phyloP scores from a whole-genome alignment of 2,797 vertebrate species.

The Sebastes itinus region DNA sequence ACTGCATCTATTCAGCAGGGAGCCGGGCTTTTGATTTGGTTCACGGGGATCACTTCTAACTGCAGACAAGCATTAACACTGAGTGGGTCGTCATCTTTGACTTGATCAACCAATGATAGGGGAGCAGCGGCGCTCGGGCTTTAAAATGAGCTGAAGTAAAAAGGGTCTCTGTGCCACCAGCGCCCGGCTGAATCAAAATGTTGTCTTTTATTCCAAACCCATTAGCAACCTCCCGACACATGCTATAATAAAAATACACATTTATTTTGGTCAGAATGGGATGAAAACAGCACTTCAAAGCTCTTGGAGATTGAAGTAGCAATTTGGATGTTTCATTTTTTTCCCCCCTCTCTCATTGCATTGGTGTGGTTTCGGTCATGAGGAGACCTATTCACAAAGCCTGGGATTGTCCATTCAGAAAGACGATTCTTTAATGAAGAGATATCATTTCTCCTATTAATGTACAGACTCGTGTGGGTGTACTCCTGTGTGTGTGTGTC shows the following conservation, averaged over 20 bases:
- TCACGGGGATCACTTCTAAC: slow-evolving; percentile 72
- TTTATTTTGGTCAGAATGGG: slow-evolving; percentile 81
- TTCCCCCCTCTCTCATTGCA: slow-evolving; percentile 59
- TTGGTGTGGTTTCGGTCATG: slow-evolving; percentile 57
- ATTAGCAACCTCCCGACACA: slow-evolving; percentile 85
- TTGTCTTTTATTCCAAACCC: slow-evolving; percentile 85
- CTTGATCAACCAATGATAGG: slow-evolving; percentile 77
- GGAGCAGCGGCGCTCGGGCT: slow-evolving; percentile 65
- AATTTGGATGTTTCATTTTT: slow-evolving; percentile 71
- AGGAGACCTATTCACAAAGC: slow-evolving; percentile 72
- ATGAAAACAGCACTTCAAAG: slow-evolving; percentile 85
- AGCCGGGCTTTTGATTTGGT: slow-evolving; percentile 70
- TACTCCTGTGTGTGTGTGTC: neutral
- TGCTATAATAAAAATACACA: slow-evolving; percentile 80
- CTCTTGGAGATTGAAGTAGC: slow-evolving; percentile 81
- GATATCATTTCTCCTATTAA: slow-evolving; percentile 70
- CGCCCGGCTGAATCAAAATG: slow-evolving; percentile 74
- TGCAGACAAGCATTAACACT: slow-evolving; percentile 73
- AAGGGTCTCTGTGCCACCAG: slow-evolving; percentile 73
- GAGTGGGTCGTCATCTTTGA: slow-evolving; percentile 80
- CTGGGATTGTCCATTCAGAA: slow-evolving; percentile 72
- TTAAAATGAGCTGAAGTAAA: slow-evolving; percentile 78
- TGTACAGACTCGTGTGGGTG: slow-evolving; percentile 31
- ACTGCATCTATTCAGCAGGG: slow-evolving; percentile 53
- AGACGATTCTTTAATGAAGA: slow-evolving; percentile 79